Conservation (phyloP, 2,797 vertebrate species). For the Phyllotis vaccarum region DNA sequence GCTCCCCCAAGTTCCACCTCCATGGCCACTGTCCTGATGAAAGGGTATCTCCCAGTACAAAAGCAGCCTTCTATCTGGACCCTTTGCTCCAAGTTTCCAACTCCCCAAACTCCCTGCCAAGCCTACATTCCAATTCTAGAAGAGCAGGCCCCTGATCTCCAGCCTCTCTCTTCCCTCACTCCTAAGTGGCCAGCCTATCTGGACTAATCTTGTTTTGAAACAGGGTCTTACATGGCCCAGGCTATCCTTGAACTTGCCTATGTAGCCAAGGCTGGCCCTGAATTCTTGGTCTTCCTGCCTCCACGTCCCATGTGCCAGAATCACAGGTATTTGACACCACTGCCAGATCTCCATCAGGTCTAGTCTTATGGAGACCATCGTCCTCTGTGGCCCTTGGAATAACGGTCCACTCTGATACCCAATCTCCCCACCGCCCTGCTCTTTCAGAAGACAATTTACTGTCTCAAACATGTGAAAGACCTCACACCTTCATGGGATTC, state of each 20-base stretch:
- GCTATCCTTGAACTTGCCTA: neutral
- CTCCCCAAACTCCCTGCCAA: neutral
- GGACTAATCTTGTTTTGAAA: neutral
- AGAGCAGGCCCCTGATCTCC: neutral
- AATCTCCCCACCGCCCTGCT: neutral
- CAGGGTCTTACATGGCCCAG: neutral
- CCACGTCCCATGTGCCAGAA: neutral
- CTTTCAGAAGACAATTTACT: neutral
- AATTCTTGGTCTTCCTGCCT: neutral
- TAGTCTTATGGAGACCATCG: neutral
- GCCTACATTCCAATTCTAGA: neutral
- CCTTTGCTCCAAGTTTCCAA: neutral
- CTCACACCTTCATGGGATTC: neutral
- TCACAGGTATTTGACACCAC: neutral
- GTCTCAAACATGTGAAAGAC: neutral
- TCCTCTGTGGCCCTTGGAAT: neutral
- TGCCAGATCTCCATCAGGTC: neutral
- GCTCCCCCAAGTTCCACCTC: neutral
- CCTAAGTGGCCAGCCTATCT: neutral
- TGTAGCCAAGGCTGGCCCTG: neutral
- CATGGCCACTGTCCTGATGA: neutral
- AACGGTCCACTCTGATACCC: neutral
- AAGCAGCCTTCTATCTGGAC: neutral
- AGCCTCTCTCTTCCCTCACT: neutral
- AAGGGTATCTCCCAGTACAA: neutral